These are phyloP conservation scores for Jacana jacana DNA, from an alignment of 2,113 vertebrate genomes.

Conservation along the genomic window DNA sequence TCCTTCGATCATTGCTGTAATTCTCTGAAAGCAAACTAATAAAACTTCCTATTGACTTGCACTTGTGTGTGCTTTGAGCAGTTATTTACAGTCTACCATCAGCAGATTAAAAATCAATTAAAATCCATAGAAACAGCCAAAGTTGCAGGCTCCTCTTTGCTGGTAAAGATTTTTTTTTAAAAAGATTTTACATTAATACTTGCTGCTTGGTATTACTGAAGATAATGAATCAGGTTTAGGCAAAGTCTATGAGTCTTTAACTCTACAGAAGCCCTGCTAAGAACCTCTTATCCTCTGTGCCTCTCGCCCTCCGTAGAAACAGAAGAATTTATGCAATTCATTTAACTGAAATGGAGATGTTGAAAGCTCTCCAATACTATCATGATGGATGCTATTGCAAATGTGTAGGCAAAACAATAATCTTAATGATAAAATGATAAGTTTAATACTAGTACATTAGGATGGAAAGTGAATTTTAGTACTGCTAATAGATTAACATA, in stretches of 20 bases:
- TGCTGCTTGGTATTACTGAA: slow-evolving; percentile 49
- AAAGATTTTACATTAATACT: slow-evolving; percentile 75
- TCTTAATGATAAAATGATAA: slow-evolving; percentile 32
- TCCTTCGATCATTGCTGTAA: slow-evolving; percentile 51
- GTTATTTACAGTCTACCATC: slow-evolving; percentile 66
- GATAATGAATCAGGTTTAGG: slow-evolving; percentile 63
- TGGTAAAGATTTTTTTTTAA: slow-evolving; percentile 45
- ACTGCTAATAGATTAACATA: neutral
- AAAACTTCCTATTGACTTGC: slow-evolving; percentile 64
- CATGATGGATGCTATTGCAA: slow-evolving; percentile 32
- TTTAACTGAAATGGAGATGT: slow-evolving; percentile 26
- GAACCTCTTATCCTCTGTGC: neutral
- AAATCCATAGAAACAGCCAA: slow-evolving; percentile 64
- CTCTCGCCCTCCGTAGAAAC: neutral
- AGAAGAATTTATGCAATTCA: slow-evolving; percentile 26
- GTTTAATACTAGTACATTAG: slow-evolving; percentile 1
- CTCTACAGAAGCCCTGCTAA: neutral
- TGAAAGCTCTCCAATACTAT: slow-evolving; percentile 27
- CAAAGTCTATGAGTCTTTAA: neutral
- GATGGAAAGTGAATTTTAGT: neutral
- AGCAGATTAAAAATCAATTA: slow-evolving; percentile 79
- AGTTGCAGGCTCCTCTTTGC: slow-evolving; percentile 61
- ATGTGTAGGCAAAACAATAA: slow-evolving; percentile 35
- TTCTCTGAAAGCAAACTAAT: slow-evolving; percentile 69
- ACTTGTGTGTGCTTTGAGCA: slow-evolving; percentile 58